These are phyloP conservation scores for Enhydra lutris DNA, from an alignment of 2,113 vertebrate species.

Conservation along the genomic window DNA sequence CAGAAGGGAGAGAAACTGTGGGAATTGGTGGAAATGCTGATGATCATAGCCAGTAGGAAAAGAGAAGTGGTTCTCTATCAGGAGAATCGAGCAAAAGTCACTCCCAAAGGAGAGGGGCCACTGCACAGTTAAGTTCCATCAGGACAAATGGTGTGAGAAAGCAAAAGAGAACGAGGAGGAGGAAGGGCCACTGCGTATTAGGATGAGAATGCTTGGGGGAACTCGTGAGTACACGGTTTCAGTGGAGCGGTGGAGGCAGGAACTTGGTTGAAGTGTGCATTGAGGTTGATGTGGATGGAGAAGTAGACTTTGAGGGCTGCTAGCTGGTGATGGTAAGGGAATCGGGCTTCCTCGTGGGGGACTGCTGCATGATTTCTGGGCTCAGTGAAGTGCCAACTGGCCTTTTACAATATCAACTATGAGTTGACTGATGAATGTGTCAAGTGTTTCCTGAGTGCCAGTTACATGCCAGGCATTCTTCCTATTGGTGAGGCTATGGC, in stretches of 20 bases:
- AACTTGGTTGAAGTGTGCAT: not conserved
- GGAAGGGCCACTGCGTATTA: not conserved
- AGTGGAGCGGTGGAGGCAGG: not conserved
- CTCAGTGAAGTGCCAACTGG: not conserved
- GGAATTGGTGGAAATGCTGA: not conserved
- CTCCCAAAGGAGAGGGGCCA: not conserved
- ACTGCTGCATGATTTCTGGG: not conserved
- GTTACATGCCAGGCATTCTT: not conserved
- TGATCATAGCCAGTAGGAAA: not conserved
- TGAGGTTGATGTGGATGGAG: not conserved
- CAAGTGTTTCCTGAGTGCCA: not conserved
- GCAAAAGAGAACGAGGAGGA: not conserved
- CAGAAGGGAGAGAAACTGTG: not conserved
- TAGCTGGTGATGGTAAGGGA: not conserved
- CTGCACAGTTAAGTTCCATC: not conserved
- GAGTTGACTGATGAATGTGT: not conserved
- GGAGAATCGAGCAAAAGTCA: not conserved
- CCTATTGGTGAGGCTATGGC: not conserved
- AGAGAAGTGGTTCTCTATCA: not conserved
- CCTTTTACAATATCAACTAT: not conserved
- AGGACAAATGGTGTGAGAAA: not conserved
- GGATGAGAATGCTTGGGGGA: not conserved
- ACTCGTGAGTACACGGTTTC: not conserved
- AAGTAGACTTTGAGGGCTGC: not conserved
- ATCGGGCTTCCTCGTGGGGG: not conserved